Base-by-base conservation (phyloP, 2,888 invertebrate genomes). In the Trichopria drosophilae region DNA sequence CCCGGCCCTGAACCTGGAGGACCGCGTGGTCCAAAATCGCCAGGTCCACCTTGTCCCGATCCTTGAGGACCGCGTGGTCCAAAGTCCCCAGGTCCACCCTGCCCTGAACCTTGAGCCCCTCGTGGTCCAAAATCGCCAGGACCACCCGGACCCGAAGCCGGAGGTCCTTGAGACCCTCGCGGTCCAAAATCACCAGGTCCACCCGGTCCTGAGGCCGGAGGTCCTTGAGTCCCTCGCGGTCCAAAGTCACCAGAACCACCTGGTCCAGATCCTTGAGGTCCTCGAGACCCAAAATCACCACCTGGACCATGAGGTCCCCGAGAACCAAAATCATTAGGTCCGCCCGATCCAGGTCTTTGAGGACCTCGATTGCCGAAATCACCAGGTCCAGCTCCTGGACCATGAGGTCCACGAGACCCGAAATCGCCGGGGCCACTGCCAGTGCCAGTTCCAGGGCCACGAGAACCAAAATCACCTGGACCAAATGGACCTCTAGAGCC, bases 401-500 rank as follows among this genome's bases (percentile, higher is more conserved):
- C 32, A 9, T 28, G n/a, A n/a, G 55, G 37, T 22, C 54, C 51
- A 1, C 59, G 59, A 1, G 55, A 43, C 24, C 49, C 53, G 35
- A 61, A 61, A 5, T 64, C 59, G 2, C 35, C 10, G 3, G 36
- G 35, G 26, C 35, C 35, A 9, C 24, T 10, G 13, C 9, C 24
- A 2, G 32, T 34, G n/a, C 26, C 39, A 9, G 32, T 39, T 6
- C 23, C 15, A 20, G 26, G 53, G 18, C 58, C 61, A 16, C 52
- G 58, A 15, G 56, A 42, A 19, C 55, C 58, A 20, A 60, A 64
- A n/a, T 62, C 61, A 29, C 37, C 43, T n/a, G n/a, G n/a, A n/a
- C n/a, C n/a, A n/a, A n/a, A n/a, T 7, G 51, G 37, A 6, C 50
- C 49, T 7, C 57, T 56, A 18, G 55, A 46, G 19, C 55, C 53